phyloP scores from a whole-genome alignment of 2,797 vertebrate species.

The Myiothlypis coronata region DNA sequence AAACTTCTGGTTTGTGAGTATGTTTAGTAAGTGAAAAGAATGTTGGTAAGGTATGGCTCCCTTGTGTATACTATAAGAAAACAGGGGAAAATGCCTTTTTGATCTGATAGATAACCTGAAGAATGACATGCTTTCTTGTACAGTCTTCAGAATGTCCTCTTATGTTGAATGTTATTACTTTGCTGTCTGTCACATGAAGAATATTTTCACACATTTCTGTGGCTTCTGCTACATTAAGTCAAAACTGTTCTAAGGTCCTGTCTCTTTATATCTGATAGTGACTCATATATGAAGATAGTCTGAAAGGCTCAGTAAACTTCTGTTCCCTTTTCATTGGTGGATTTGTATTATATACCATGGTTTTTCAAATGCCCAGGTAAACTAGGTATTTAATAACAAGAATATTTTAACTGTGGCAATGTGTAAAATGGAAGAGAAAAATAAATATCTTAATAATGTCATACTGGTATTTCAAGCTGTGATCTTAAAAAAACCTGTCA shows the following conservation, averaged over 20 bases:
- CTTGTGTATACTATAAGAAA: background rate
- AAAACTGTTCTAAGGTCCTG: background rate
- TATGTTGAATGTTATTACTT: background rate
- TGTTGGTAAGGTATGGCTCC: background rate
- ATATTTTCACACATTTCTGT: background rate
- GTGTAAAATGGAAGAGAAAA: background rate
- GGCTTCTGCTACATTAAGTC: background rate
- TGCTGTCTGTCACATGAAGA: background rate
- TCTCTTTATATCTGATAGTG: background rate
- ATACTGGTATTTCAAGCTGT: background rate
- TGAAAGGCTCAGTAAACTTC: background rate
- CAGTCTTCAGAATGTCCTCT: background rate
- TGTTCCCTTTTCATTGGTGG: background rate
- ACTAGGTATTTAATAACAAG: background rate
- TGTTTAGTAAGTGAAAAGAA: background rate
- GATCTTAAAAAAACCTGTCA: background rate
- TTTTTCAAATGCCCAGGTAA: background rate
- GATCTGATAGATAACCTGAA: background rate
- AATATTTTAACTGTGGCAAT: background rate
- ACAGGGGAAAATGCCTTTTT: background rate
- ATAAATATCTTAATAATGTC: background rate
- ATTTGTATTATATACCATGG: background rate
- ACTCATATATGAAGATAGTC: background rate
- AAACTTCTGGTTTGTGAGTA: background rate
- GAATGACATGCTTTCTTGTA: background rate